Percentiles rank a stretch among this genome's conserved stretches.
phyloP scores from a whole-genome alignment of 2,888 invertebrate species.

The Pardosa pseudoannulata region DNA sequence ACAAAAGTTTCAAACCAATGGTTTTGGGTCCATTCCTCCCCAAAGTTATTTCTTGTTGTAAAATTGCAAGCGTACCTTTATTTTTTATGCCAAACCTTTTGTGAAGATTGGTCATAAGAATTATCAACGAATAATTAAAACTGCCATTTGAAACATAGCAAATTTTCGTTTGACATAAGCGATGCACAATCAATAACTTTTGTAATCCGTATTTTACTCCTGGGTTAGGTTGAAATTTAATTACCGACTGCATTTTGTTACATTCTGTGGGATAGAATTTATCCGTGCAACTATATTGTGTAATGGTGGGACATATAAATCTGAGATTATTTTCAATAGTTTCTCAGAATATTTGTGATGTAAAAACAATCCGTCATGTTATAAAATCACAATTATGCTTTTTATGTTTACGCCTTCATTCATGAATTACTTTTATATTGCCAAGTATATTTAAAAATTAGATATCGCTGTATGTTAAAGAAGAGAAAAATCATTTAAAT shows the following conservation, averaged over 20 bases:
- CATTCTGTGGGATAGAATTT: too few species aligned
- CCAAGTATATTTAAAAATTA: too few species aligned
- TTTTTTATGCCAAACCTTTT: slow-evolving; percentile 50
- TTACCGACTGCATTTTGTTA: too few species aligned
- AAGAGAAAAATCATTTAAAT: too few species aligned
- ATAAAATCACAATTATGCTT: too few species aligned
- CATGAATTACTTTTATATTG: too few species aligned
- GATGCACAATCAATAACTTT: background rate
- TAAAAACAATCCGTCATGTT: too few species aligned
- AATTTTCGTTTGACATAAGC: background rate
- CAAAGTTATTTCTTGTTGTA: slow-evolving; percentile 53
- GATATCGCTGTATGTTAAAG: too few species aligned
- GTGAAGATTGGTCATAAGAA: slow-evolving; percentile 13
- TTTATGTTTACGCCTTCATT: too few species aligned
- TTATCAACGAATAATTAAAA: slow-evolving; percentile 23
- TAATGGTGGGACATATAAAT: too few species aligned
- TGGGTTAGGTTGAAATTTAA: too few species aligned
- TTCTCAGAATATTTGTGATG: background rate
- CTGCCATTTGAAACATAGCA: background rate
- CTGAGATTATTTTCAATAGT: background rate
- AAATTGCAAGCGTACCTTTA: slow-evolving; percentile 52
- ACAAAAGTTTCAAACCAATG: slow-evolving; percentile 57
- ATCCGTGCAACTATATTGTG: too few species aligned
- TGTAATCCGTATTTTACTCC: background rate
- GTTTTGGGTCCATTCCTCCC: slow-evolving; percentile 67